A percentile compares a stretch with the other conserved stretches of the same genome.
Conservation (phyloP, 2,888 invertebrate genomes). For the Furcula furcula region DNA sequence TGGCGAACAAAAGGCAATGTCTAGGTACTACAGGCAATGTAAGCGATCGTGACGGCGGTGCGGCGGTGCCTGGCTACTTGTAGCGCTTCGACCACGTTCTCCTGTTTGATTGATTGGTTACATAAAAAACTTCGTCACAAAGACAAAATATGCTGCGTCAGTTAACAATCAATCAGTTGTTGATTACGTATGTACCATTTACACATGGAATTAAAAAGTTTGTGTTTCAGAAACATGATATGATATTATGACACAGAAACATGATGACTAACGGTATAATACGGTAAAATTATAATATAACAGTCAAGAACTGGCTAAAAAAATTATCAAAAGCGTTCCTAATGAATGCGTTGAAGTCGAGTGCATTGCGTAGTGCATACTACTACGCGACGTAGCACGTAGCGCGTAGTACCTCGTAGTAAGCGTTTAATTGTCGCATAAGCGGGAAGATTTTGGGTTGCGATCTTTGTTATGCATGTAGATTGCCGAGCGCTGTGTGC, state of each 20-base stretch:
- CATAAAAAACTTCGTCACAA: constrained; percentile 1
- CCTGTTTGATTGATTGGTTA: not conserved
- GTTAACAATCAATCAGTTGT: not conserved
- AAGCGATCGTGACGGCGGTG: not conserved
- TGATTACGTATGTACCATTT: too few species aligned
- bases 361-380: not conserved
- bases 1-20: not conserved
- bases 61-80: not conserved
- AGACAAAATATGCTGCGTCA: not conserved
- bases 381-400: not conserved
- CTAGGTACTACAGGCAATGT: not conserved
- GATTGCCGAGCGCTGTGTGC: too few species aligned
- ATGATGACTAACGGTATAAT: too few species aligned
- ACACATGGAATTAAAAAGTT: too few species aligned
- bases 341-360: not conserved
- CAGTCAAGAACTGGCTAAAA: too few species aligned
- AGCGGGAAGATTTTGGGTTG: too few species aligned
- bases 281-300: too few species aligned
- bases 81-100: not conserved
- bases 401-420: not conserved
- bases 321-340: too few species aligned
- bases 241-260: too few species aligned
- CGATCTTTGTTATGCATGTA: too few species aligned
- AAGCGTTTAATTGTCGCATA: too few species aligned
- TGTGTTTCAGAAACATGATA: too few species aligned